These are phyloP conservation scores for Belgica antarctica DNA, from an alignment of 2,888 invertebrate genomes.

Conservation along the genomic window DNA sequence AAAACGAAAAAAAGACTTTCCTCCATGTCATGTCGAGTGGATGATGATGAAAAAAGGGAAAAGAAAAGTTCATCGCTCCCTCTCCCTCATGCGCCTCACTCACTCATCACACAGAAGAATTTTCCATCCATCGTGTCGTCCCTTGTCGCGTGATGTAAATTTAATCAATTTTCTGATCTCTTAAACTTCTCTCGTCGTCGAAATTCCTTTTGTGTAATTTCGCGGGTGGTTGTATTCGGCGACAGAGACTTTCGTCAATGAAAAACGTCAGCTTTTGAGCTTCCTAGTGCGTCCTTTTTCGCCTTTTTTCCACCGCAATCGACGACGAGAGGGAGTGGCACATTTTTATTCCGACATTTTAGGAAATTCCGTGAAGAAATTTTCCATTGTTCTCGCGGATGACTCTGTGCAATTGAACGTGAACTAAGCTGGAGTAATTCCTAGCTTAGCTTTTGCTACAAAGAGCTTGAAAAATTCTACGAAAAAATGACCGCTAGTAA, in stretches of 20 bases:
- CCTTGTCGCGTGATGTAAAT: slow-evolving; percentile 24
- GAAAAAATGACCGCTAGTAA: not conserved
- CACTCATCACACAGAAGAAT: not conserved
- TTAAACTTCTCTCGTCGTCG: not conserved
- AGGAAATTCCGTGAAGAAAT: not conserved
- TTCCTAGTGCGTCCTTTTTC: slow-evolving; percentile 5
- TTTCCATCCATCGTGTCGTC: slow-evolving; percentile 8
- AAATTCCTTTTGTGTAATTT: slow-evolving; percentile 11
- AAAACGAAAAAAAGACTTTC: slow-evolving; percentile 3
- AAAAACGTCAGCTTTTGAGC: not conserved
- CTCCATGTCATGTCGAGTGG: slow-evolving; percentile 20
- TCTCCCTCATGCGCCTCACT: too few species aligned
- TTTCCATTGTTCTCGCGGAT: not conserved
- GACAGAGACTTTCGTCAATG: not conserved
- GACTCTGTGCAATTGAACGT: not conserved
- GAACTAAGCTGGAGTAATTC: not conserved
- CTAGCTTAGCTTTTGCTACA: not conserved
- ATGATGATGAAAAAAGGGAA: slow-evolving; percentile 17
- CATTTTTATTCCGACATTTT: slow-evolving; percentile 38
- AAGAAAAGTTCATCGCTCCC: slow-evolving; percentile 20
- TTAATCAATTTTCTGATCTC: slow-evolving; percentile 22
- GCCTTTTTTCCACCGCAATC: not conserved
- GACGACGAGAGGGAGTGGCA: slow-evolving; percentile 42
- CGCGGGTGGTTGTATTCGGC: slow-evolving; percentile 4
- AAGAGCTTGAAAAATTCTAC: not conserved